A percentile compares a stretch with the other conserved stretches of the same genome.
Evolutionary conservation across 2,888 invertebrate genomes (phyloP).

Genomic region (Chrysomela aeneicollis): DNA sequence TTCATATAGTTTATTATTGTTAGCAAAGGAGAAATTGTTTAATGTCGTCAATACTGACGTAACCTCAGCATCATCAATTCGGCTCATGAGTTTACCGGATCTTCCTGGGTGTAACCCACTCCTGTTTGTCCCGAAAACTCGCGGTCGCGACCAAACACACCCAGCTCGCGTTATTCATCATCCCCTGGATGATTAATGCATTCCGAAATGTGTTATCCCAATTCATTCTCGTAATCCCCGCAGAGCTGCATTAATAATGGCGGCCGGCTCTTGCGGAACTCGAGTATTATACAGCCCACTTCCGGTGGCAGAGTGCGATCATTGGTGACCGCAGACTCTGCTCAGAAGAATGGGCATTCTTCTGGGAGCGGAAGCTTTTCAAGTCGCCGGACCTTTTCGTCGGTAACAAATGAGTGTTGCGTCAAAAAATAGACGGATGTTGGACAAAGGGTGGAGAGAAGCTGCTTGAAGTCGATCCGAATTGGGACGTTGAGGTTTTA

Average conservation of each 20-base stretch:
- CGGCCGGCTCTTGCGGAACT: slow-evolving; percentile 33
- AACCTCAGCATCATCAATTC: too few relatives aligned
- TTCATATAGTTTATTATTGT: too few relatives aligned
- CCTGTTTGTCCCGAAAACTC: neutral
- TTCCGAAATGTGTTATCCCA: slow-evolving; percentile 42
- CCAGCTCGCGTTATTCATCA: slow-evolving; percentile 46
- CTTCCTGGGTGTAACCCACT: slow-evolving; percentile 13
- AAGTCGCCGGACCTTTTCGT: neutral
- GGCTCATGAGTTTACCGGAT: neutral
- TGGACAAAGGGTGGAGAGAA: neutral
- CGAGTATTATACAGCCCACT: slow-evolving; percentile 25
- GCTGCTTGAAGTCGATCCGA: neutral
- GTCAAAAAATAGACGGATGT: neutral
- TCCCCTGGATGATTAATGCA: slow-evolving; percentile 48
- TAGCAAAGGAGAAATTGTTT: too few relatives aligned
- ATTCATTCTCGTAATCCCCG: slow-evolving; percentile 38
- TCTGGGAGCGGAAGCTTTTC: neutral
- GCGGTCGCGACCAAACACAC: neutral
- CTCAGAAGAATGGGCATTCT: slow-evolving; percentile 7
- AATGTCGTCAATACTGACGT: too few relatives aligned
- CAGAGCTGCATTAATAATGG: slow-evolving; percentile 41
- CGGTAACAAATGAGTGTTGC: neutral
- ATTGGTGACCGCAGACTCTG: slow-evolving; percentile 10
- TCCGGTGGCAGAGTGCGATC: slow-evolving; percentile 16
- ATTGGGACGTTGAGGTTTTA: neutral